Evolutionary conservation across 2,888 invertebrate genomes (phyloP).

Genomic region (Eupithecia pulchellata): DNA sequence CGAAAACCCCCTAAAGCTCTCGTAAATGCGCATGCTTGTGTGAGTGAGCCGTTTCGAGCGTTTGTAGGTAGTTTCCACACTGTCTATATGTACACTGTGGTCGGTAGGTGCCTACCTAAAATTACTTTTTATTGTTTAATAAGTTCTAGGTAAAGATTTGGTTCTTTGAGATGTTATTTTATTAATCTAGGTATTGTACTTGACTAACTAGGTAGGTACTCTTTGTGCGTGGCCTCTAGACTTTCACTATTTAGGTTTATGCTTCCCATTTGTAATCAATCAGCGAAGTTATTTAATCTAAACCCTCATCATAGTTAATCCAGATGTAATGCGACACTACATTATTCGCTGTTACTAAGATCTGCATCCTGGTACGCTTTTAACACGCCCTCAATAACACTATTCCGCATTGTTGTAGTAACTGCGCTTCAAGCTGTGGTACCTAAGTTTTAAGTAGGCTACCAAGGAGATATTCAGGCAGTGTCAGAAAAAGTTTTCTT

Average conservation of each 20-base stretch:
- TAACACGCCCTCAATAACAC: slow-evolving; percentile 56
- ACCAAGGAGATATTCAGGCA: slow-evolving; percentile 20
- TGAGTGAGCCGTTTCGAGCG: too few relatives aligned
- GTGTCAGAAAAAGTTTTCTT: not conserved
- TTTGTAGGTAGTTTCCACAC: too few relatives aligned
- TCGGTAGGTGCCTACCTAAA: too few relatives aligned
- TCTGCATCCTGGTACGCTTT: slow-evolving; percentile 54
- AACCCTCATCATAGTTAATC: slow-evolving; percentile 19
- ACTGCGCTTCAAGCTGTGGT: slow-evolving; percentile 5
- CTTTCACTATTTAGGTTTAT: not conserved
- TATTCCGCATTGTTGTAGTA: slow-evolving; percentile 37
- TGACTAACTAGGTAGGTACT: not conserved
- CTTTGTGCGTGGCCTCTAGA: not conserved
- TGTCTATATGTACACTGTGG: too few relatives aligned
- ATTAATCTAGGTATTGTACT: too few relatives aligned
- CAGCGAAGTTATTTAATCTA: slow-evolving; percentile 11
- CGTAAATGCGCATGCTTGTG: too few relatives aligned
- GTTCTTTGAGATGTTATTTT: too few relatives aligned
- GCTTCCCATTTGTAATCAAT: not conserved
- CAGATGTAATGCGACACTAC: slow-evolving; percentile 37
- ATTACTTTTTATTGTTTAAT: too few relatives aligned
- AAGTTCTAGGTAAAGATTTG: too few relatives aligned
- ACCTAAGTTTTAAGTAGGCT: slow-evolving; percentile 35
- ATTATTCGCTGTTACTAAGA: slow-evolving; percentile 47
- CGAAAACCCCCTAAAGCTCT: too few relatives aligned